Evolutionary conservation across 2,888 invertebrate genomes (phyloP).

Genomic region (Clanis bilineata): DNA sequence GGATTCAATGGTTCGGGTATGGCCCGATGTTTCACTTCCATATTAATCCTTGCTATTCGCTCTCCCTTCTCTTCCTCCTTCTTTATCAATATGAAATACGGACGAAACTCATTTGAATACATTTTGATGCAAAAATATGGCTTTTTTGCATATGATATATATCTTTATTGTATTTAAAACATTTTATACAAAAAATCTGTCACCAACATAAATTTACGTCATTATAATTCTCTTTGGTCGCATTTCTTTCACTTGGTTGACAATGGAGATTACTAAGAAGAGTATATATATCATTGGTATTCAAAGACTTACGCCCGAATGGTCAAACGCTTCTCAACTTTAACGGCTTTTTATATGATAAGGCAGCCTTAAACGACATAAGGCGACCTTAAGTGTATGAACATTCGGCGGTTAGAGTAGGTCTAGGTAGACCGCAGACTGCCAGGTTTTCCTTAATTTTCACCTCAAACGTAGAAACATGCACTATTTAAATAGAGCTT

Average conservation of each 20-base stretch:
- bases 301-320: too few relatives aligned
- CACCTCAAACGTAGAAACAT: too few relatives aligned
- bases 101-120: slow-evolving; percentile 67
- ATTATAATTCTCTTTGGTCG: neutral
- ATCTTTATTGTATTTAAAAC: neutral
- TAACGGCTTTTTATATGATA: too few relatives aligned
- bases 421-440: too few relatives aligned
- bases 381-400: too few relatives aligned
- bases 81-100: slow-evolving; percentile 61
- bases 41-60: slow-evolving; percentile 61
- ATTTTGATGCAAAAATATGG: slow-evolving; percentile 35
- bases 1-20: slow-evolving; percentile 54
- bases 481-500: too few relatives aligned
- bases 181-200: neutral
- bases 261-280: neutral
- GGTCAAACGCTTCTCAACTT: too few relatives aligned
- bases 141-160: slow-evolving; percentile 24
- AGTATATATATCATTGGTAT: neutral
- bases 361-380: too few relatives aligned
- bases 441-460: too few relatives aligned
- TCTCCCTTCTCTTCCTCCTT: slow-evolving; percentile 77
- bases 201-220: neutral
- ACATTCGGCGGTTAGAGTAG: too few relatives aligned
- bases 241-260: neutral
- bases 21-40: slow-evolving; percentile 64